A percentile compares a stretch with the other conserved stretches of the same genome.
Conservation (phyloP, 1,140 invertebrate genomes). For the Pseudomyrmex flavicornis region DNA sequence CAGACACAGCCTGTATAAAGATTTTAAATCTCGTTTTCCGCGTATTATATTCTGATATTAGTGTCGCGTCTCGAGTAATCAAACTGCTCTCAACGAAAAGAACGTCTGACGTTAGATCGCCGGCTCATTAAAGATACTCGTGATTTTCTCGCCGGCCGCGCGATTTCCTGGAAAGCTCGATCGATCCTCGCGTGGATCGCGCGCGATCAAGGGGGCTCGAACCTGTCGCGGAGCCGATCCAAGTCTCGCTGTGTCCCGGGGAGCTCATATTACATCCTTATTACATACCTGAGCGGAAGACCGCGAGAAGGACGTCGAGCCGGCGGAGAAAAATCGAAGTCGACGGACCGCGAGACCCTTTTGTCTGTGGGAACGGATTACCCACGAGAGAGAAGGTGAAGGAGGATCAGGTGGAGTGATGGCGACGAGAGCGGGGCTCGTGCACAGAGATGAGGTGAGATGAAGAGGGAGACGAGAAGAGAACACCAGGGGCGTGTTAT, state of each 20-base stretch:
- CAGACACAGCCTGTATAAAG: neutral
- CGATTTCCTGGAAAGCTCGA: conserved; percentile 67
- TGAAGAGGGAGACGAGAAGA: neutral
- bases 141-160: conserved; percentile 31
- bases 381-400: conserved; percentile 58
- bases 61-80: neutral
- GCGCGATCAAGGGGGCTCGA: conserved; percentile 59
- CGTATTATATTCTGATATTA: neutral
- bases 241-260: conserved; percentile 71
- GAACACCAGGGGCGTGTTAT: conserved; percentile 72
- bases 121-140: neutral
- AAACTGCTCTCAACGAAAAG: neutral
- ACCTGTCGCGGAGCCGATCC: conserved; percentile 79
- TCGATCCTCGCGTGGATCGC: conserved; percentile 46
- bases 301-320: conserved; percentile 69
- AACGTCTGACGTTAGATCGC: neutral
- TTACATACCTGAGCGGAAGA: conserved; percentile 72
- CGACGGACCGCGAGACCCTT: conserved; percentile 82
- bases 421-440: conserved; percentile 37
- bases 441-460: conserved; percentile 45
- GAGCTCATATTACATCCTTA: conserved; percentile 83
- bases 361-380: conserved; percentile 85
- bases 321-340: conserved; percentile 79
- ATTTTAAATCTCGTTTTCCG: neutral
- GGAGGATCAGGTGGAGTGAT: conserved; percentile 38